Conservation (phyloP, 2,797 vertebrate species). For the Melanotaenia boesemani region DNA sequence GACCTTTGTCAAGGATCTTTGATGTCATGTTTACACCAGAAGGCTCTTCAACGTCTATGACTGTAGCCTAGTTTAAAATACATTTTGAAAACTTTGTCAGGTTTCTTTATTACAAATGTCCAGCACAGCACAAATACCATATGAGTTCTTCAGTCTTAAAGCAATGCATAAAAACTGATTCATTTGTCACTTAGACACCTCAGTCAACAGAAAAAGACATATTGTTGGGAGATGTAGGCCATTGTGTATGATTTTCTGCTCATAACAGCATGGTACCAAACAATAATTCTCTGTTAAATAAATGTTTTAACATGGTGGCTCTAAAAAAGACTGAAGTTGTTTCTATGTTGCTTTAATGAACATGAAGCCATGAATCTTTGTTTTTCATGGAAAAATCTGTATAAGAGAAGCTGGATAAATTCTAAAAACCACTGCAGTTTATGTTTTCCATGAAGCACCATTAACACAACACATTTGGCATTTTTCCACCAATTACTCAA, state of each 20-base stretch:
- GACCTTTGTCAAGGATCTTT: not conserved
- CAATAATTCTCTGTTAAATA: not conserved
- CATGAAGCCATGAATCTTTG: too few relatives aligned
- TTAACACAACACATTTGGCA: not conserved
- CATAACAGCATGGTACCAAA: not conserved
- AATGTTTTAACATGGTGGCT: constrained; percentile 1
- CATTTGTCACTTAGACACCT: not conserved
- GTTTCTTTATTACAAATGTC: too few relatives aligned
- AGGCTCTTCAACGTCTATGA: not conserved
- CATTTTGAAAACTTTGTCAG: not conserved
- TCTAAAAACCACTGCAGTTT: not conserved
- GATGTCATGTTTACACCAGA: not conserved
- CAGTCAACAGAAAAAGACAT: not conserved
- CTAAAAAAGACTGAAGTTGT: not conserved
- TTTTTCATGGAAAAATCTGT: not conserved
- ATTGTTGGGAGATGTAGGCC: not conserved
- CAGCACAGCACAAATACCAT: not conserved
- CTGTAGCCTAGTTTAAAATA: not conserved
- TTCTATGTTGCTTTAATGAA: not conserved
- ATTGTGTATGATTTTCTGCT: not conserved
- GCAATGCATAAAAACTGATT: not conserved
- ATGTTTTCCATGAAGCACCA: not conserved
- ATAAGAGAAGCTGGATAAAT: not conserved
- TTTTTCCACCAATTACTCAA: not conserved
- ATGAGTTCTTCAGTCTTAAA: not conserved